A percentile compares a stretch with the other conserved stretches of the same genome.
Conservation (phyloP, 2,113 vertebrate species). For the Serinus canaria region DNA sequence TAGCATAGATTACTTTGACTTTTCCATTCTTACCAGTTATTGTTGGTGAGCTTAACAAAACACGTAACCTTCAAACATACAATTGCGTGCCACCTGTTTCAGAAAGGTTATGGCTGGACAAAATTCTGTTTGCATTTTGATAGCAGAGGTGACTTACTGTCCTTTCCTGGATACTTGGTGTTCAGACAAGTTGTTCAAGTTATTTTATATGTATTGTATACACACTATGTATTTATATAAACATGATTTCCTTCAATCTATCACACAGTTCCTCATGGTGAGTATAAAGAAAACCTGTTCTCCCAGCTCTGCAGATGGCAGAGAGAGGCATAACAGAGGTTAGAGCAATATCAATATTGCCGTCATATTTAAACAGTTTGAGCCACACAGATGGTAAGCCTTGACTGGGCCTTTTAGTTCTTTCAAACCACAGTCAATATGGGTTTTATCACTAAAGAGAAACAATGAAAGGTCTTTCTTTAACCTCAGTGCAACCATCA, state of each 20-base stretch:
- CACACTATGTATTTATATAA: slow-evolving; percentile 48
- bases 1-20: background rate
- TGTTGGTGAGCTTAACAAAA: background rate
- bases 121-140: slow-evolving; percentile 45
- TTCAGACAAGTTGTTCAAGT: slow-evolving; percentile 47
- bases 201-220: slow-evolving; percentile 45
- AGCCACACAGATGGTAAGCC: slow-evolving; percentile 38
- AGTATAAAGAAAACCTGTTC: slow-evolving; percentile 56
- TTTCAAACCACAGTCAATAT: background rate
- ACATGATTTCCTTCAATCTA: slow-evolving; percentile 44
- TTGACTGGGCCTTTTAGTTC: background rate
- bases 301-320: slow-evolving; percentile 44
- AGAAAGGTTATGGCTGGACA: background rate
- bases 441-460: background rate
- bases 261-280: background rate
- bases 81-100: background rate
- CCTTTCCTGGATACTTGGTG: slow-evolving; percentile 41
- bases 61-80: background rate
- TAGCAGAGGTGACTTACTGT: slow-evolving; percentile 51
- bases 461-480: background rate
- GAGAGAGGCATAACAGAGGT: slow-evolving; percentile 35
- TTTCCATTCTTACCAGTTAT: background rate
- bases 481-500: background rate
- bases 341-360: slow-evolving; percentile 34
- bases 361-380: background rate